Percentiles rank a stretch among this genome's conserved stretches.
phyloP scores from a whole-genome alignment of 2,888 invertebrate species.

The Lasioglossum figueresi region DNA sequence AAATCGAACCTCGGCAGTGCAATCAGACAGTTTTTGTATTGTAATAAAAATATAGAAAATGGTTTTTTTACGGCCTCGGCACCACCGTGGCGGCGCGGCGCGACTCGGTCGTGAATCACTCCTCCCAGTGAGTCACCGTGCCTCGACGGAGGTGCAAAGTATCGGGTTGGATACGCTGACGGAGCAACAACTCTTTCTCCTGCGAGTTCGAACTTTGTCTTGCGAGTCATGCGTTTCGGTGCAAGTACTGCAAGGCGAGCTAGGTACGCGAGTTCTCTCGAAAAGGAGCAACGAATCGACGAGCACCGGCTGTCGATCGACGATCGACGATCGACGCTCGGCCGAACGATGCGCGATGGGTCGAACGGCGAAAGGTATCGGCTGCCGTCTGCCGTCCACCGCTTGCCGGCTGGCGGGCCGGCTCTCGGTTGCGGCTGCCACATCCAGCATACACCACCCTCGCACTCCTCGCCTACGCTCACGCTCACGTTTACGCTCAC shows the following conservation, averaged over 20 bases:
- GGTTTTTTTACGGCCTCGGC: too few relatives aligned
- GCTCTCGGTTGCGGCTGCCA: neutral
- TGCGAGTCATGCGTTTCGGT: neutral
- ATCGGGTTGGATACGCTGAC: constrained; percentile 21
- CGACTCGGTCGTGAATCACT: constrained; percentile 51
- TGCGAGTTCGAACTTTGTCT: neutral
- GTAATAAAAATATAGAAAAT: too few relatives aligned
- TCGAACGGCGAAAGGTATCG: constrained; percentile 40
- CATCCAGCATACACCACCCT: neutral
- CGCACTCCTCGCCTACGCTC: constrained; percentile 1
- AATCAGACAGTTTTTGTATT: too few relatives aligned
- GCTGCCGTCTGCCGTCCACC: constrained; percentile 47
- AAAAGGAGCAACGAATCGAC: neutral
- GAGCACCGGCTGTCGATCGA: constrained; percentile 56
- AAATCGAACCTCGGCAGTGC: too few relatives aligned
- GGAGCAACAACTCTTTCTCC: constrained; percentile 3
- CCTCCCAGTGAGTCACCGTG: constrained; percentile 48
- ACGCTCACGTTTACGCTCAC: neutral
- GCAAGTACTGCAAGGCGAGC: neutral
- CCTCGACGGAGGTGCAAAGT: constrained; percentile 39
- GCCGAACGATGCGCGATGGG: constrained; percentile 15
- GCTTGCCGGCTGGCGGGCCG: constrained; percentile 43
- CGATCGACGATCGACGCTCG: constrained; percentile 28
- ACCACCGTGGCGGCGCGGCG: neutral
- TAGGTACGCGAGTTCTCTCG: neutral